Evolutionary conservation across 2,797 vertebrate genomes (phyloP).

Genomic region (Chaetophractus vellerosus): DNA sequence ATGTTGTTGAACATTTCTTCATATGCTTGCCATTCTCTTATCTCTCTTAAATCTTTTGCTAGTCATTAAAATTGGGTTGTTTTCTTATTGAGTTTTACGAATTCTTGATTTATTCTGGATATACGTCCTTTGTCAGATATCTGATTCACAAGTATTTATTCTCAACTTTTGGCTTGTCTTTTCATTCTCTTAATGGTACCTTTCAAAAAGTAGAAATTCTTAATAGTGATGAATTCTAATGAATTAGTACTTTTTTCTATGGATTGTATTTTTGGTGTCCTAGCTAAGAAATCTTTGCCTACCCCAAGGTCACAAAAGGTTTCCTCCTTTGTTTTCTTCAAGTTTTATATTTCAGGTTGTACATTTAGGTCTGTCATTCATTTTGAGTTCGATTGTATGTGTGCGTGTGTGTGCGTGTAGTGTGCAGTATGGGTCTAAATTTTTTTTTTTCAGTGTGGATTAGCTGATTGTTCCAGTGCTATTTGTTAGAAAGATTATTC

Average conservation of each 20-base stretch:
- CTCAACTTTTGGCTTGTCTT: neutral
- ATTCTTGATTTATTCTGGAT: neutral
- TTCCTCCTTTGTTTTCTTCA: neutral
- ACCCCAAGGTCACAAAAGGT: neutral
- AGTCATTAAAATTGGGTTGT: neutral
- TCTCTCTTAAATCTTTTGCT: neutral
- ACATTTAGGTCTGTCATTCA: too few species aligned
- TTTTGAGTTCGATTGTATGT: too few species aligned
- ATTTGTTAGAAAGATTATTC: neutral
- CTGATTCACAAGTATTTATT: neutral
- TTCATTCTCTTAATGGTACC: neutral
- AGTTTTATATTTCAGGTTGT: too few species aligned
- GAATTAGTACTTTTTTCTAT: neutral
- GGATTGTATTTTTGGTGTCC: neutral
- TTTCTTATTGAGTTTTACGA: neutral
- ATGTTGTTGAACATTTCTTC: neutral
- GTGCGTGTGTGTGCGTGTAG: neutral
- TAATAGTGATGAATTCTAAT: conserved; percentile 16
- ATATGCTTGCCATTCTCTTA: neutral
- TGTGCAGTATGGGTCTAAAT: neutral
- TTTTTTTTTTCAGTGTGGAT: neutral
- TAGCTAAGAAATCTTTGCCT: neutral
- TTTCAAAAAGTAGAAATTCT: conserved; percentile 6
- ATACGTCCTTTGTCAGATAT: neutral
- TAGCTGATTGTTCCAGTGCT: conserved; percentile 2